Percentiles rank a stretch among this genome's conserved stretches.
Conservation (phyloP, 2,113 vertebrate genomes). For the Anarhynchus alexandrinus region DNA sequence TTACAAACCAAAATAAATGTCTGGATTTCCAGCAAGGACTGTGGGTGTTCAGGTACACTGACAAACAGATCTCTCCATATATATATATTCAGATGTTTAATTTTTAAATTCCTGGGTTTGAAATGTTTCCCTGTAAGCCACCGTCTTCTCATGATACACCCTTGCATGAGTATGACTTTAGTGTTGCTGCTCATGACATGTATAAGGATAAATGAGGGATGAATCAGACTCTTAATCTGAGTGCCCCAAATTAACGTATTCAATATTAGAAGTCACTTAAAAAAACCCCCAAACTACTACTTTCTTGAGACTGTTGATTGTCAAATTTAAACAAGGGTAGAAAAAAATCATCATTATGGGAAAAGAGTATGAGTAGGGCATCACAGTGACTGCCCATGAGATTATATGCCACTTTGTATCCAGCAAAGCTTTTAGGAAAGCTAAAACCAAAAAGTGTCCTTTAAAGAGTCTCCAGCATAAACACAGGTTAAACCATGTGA, state of each 20-base stretch:
- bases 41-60: neutral
- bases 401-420: neutral
- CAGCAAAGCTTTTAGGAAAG: neutral
- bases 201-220: neutral
- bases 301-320: neutral
- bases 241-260: neutral
- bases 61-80: neutral
- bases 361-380: neutral
- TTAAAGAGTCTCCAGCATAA: neutral
- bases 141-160: neutral
- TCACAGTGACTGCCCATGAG: neutral
- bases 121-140: neutral
- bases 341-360: neutral
- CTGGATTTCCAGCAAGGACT: neutral
- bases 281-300: neutral
- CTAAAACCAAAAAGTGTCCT: neutral
- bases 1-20: neutral
- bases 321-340: neutral
- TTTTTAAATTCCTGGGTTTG: neutral
- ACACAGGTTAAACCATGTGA: neutral
- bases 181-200: neutral
- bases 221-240: neutral
- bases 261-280: neutral
- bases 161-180: neutral
- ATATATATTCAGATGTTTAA: neutral